A percentile compares a stretch with the other conserved stretches of the same genome.
These are phyloP conservation scores for Morphnarchus princeps DNA, from an alignment of 2,113 vertebrate genomes.

Conservation along the genomic window DNA sequence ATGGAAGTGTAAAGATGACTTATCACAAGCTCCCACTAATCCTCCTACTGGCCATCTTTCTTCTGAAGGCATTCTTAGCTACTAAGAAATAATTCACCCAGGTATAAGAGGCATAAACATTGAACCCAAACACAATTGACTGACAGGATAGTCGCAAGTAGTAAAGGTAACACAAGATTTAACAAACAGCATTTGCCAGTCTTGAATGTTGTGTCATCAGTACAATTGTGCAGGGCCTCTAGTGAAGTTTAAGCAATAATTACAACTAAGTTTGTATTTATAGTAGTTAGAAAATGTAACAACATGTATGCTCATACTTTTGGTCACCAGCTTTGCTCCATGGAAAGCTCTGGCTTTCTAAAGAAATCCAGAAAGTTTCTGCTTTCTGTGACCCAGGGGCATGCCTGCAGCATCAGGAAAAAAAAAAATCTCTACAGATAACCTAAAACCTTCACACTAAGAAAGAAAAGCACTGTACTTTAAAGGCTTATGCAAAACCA, in stretches of 20 bases:
- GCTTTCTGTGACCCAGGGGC: neutral
- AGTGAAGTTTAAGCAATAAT: neutral
- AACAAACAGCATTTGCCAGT: neutral
- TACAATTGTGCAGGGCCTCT: neutral
- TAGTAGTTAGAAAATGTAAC: neutral
- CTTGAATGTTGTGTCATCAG: neutral
- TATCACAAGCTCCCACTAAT: conserved; percentile 41
- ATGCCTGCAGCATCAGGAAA: neutral
- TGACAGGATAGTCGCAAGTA: neutral
- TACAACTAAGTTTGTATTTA: neutral
- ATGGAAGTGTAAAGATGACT: conserved; percentile 22
- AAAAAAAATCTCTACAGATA: neutral
- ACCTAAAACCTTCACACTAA: neutral
- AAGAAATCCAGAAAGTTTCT: neutral
- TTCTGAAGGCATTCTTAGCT: neutral
- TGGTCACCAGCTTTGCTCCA: neutral
- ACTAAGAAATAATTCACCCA: neutral
- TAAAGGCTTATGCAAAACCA: neutral
- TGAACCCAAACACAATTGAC: neutral
- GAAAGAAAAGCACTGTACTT: neutral
- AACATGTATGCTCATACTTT: neutral
- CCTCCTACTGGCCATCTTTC: neutral
- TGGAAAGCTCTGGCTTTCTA: neutral
- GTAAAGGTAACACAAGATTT: neutral
- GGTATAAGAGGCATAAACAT: neutral